Evolutionary conservation across 2,797 vertebrate species (phyloP).

Genomic region (Rhinogobio ventralis): DNA sequence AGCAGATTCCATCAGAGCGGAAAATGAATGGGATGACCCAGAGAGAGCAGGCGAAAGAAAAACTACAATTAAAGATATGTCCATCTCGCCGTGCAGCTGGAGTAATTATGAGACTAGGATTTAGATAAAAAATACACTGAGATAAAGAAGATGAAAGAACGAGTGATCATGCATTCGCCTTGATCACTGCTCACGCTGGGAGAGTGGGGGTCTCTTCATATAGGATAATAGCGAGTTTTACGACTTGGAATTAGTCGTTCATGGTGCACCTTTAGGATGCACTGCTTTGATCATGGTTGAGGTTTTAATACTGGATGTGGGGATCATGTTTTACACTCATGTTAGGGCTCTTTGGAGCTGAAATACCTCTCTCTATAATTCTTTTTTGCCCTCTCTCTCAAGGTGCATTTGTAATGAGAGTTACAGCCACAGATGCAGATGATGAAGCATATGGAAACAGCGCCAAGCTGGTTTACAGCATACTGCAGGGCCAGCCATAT

Average conservation of each 20-base stretch:
- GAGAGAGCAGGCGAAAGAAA: conserved; percentile 41
- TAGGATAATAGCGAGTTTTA: conserved; percentile 36
- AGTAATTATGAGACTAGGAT: conserved; percentile 57
- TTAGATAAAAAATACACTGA: conserved; percentile 53
- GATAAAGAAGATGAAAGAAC: conserved; percentile 53
- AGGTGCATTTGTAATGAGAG: conserved; percentile 92
- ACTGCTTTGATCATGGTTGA: conserved; percentile 18
- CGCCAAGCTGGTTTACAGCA: conserved; percentile 95
- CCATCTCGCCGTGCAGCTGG: conserved; percentile 42
- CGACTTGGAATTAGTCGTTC: conserved; percentile 18
- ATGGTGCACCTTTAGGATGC: conserved; percentile 17
- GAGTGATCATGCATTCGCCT: conserved; percentile 49
- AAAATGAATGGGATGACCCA: conserved; percentile 50
- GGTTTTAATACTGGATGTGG: conserved; percentile 28
- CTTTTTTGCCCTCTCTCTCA: conserved; percentile 16
- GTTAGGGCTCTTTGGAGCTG: not conserved
- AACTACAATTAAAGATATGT: conserved; percentile 59
- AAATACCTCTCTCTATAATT: conserved; percentile 32
- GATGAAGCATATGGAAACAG: conserved; percentile 96
- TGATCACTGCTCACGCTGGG: conserved; percentile 52
- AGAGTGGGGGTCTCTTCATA: conserved; percentile 46
- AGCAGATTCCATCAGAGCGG: conserved; percentile 48
- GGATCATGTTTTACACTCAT: conserved; percentile 26
- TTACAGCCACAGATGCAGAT: conserved; percentile 92
- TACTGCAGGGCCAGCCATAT: conserved; percentile 94